Conservation (phyloP, 2,113 vertebrate genomes). For the Neolamprologus variostigma region DNA sequence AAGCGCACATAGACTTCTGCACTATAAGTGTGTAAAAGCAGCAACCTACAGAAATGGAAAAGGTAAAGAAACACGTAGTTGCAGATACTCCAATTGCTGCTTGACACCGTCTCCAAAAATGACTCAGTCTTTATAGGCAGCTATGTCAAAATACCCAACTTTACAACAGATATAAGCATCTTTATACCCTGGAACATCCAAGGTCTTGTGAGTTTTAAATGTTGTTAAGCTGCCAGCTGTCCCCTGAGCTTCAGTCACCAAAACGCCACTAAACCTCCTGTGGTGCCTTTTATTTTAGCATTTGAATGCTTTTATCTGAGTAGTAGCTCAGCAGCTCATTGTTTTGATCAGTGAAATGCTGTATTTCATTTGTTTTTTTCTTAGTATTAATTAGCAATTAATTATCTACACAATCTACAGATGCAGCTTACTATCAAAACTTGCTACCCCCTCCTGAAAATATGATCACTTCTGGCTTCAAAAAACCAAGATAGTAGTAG, state of each 20-base stretch:
- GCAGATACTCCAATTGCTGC: not conserved
- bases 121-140: not conserved
- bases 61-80: fast-evolving
- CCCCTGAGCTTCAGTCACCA: not conserved
- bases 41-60: not conserved
- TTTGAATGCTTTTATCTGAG: not conserved
- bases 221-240: not conserved
- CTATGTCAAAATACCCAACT: not conserved
- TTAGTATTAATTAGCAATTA: not conserved
- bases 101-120: not conserved
- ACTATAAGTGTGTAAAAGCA: not conserved
- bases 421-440: not conserved
- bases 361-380: not conserved
- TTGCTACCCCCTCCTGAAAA: not conserved
- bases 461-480: not conserved
- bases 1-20: not conserved
- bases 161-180: not conserved
- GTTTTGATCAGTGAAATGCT: not conserved
- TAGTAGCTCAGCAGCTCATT: not conserved
- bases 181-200: not conserved
- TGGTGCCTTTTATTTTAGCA: not conserved
- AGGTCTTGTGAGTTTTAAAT: not conserved
- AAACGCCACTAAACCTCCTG: not conserved
- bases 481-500: not conserved
- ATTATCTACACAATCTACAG: not conserved